Evolutionary conservation across 2,113 vertebrate species (phyloP).

Genomic region (Ahaetulla prasina): DNA sequence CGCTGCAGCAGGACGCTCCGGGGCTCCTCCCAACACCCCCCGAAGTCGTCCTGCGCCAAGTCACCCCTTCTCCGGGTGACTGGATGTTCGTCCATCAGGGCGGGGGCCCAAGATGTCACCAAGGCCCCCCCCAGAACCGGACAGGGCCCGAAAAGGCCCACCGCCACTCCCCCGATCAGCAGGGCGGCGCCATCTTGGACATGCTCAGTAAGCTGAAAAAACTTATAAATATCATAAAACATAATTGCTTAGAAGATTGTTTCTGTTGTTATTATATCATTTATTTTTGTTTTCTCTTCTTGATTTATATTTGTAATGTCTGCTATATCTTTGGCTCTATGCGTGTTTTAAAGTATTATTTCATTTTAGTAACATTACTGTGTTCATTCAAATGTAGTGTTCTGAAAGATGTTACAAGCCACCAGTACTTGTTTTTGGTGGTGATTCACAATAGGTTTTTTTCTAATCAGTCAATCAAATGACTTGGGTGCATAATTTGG

Average conservation of each 20-base stretch:
- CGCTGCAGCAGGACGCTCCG: too few relatives aligned
- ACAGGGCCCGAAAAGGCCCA: too few relatives aligned
- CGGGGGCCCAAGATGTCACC: too few relatives aligned
- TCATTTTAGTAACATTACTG: background rate
- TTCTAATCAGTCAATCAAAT: background rate
- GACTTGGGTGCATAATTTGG: background rate
- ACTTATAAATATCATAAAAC: background rate
- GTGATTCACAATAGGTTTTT: background rate
- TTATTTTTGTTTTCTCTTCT: background rate
- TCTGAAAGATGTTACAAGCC: background rate
- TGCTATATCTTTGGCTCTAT: background rate
- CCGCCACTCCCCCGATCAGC: too few relatives aligned
- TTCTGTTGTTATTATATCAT: background rate
- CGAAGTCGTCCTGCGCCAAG: too few relatives aligned
- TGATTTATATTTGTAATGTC: background rate
- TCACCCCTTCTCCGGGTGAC: too few relatives aligned
- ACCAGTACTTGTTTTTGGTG: background rate
- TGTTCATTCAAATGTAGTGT: background rate
- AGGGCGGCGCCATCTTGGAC: too few relatives aligned
- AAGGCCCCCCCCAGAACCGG: too few relatives aligned
- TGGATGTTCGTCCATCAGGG: too few relatives aligned
- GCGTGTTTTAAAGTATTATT: background rate
- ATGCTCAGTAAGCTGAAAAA: too few relatives aligned
- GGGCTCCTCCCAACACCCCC: too few relatives aligned
- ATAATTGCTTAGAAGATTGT: background rate